phyloP scores from a whole-genome alignment of 2,888 invertebrate species.

The Biston betularia region DNA sequence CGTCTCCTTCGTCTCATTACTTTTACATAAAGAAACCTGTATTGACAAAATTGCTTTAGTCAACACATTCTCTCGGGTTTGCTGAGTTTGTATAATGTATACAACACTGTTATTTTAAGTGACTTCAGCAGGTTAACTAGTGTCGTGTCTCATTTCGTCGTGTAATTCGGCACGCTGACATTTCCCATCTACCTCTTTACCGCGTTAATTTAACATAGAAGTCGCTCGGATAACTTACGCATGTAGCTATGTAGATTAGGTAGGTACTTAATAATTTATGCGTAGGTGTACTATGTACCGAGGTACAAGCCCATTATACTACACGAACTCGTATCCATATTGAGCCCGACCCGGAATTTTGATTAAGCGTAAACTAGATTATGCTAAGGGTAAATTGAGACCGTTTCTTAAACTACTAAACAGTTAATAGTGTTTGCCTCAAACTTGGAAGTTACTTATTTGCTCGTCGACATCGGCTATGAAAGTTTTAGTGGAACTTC shows the following conservation, averaged over 20 bases:
- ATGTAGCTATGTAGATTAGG: slow-evolving; percentile 40
- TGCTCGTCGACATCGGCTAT: slow-evolving; percentile 69
- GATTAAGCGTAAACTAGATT: slow-evolving; percentile 81
- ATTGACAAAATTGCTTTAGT: neutral
- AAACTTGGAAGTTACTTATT: slow-evolving; percentile 77
- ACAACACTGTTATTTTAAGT: slow-evolving; percentile 22
- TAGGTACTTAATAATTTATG: slow-evolving; percentile 62
- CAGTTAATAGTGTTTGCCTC: slow-evolving; percentile 78
- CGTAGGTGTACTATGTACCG: slow-evolving; percentile 50
- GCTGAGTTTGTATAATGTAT: slow-evolving; percentile 28
- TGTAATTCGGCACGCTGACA: slow-evolving; percentile 25
- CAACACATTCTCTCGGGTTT: slow-evolving; percentile 31
- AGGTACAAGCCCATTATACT: slow-evolving; percentile 58
- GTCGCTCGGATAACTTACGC: slow-evolving; percentile 39
- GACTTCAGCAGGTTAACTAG: slow-evolving; percentile 9
- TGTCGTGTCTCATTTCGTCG: slow-evolving; percentile 23
- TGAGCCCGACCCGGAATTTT: slow-evolving; percentile 77
- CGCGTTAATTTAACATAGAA: slow-evolving; percentile 35
- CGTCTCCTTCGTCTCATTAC: too few relatives aligned
- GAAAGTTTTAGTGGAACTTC: slow-evolving; percentile 74
- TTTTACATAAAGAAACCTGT: too few relatives aligned
- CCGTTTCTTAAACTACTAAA: slow-evolving; percentile 80
- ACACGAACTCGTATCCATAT: slow-evolving; percentile 64
- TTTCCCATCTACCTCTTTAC: slow-evolving; percentile 19
- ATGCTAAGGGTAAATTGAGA: slow-evolving; percentile 72